A percentile compares a stretch with the other conserved stretches of the same genome.
Evolutionary conservation across 2,113 vertebrate genomes (phyloP).

Genomic region (Parotia lawesii): DNA sequence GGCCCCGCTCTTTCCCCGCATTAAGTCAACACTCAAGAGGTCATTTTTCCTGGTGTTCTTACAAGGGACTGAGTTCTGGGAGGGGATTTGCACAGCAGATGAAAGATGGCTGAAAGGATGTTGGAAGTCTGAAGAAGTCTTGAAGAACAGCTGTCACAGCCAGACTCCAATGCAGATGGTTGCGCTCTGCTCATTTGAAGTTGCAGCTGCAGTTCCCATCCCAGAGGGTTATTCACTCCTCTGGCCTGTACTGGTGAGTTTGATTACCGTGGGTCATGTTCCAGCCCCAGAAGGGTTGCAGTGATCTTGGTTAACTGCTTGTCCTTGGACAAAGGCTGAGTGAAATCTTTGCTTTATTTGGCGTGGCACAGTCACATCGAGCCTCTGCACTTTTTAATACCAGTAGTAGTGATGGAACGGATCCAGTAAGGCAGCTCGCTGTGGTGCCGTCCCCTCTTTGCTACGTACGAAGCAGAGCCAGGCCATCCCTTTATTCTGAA

Average conservation of each 20-base stretch:
- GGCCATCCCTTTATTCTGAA: not conserved
- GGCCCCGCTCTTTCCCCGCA: rapidly evolving
- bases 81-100: not conserved
- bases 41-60: not conserved
- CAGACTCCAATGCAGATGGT: not conserved
- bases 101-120: not conserved
- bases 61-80: not conserved
- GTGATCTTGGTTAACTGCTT: not conserved
- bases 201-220: not conserved
- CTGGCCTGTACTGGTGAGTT: not conserved
- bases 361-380: not conserved
- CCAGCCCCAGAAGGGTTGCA: not conserved
- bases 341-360: not conserved
- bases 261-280: not conserved
- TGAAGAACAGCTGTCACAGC: not conserved
- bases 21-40: rapidly evolving
- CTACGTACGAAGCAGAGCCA: not conserved
- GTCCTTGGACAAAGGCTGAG: not conserved
- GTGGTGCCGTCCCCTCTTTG: not conserved
- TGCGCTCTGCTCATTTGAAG: not conserved
- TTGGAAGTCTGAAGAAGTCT: not conserved
- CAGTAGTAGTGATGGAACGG: not conserved
- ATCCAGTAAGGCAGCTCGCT: not conserved
- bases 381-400: not conserved
- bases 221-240: not conserved